Conservation (phyloP, 2,888 invertebrate genomes). For the Petrolisthes cinctipes region DNA sequence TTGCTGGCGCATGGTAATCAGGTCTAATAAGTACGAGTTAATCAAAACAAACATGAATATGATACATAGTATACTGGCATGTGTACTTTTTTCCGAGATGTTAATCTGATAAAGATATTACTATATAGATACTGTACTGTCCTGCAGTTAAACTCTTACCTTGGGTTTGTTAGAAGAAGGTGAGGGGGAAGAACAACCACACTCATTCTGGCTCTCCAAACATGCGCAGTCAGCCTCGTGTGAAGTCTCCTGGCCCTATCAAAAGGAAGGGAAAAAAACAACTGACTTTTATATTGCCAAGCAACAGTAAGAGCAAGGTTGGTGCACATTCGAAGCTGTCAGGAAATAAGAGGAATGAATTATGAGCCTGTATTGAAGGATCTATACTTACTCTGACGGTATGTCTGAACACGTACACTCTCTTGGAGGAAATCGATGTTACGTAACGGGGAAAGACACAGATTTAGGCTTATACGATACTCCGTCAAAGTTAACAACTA, state of each 20-base stretch:
- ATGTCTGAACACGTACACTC: neutral
- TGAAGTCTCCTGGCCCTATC: neutral
- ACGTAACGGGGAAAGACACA: neutral
- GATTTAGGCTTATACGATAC: neutral
- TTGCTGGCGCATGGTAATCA: no score
- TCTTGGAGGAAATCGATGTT: neutral
- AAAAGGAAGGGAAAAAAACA: neutral
- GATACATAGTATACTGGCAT: no score
- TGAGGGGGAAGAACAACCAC: neutral
- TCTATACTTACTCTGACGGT: neutral
- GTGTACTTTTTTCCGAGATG: no score
- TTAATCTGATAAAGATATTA: no score
- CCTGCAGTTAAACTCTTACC: no score
- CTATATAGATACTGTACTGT: no score
- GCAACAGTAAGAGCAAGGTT: neutral
- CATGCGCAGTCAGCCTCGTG: conserved; percentile 6
- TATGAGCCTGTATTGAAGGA: no score
- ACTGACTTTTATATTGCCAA: neutral
- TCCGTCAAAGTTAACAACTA: neutral
- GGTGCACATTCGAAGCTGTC: neutral
- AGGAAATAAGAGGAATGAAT: neutral
- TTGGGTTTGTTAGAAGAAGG: neutral
- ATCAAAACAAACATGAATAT: no score
- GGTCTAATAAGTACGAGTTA: no score
- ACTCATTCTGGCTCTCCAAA: conserved; percentile 23